Evolutionary conservation across 2,113 vertebrate genomes (phyloP).

Genomic region (Ginglymostoma cirratum): DNA sequence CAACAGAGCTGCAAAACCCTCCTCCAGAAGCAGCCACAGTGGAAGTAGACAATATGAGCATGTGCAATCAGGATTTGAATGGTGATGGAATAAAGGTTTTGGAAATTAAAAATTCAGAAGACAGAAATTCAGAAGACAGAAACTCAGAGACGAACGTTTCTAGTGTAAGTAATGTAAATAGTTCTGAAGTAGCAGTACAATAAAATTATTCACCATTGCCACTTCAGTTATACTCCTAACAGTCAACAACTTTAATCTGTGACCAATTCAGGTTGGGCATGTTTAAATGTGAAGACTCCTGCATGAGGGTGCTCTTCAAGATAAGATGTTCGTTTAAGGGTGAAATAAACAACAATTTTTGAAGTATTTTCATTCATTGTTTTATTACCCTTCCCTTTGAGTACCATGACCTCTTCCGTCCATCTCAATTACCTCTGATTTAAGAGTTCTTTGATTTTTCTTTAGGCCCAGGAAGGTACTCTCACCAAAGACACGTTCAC

Average conservation of each 20-base stretch:
- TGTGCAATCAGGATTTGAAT: not conserved
- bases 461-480: not conserved
- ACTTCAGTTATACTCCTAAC: not conserved
- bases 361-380: constrained; percentile 10
- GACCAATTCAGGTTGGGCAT: not conserved
- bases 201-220: not conserved
- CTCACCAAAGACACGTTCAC: not conserved
- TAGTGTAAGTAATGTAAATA: constrained; percentile 37
- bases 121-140: constrained; percentile 2
- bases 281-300: constrained; percentile 19
- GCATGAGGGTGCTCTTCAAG: not conserved
- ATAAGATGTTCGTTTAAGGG: not conserved
- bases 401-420: too few relatives aligned
- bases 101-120: constrained; percentile 21
- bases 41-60: not conserved
- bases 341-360: not conserved
- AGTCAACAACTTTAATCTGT: not conserved
- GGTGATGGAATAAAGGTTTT: not conserved
- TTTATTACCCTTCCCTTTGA: not conserved
- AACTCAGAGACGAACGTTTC: constrained; percentile 19
- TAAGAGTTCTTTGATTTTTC: not conserved
- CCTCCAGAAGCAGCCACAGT: not conserved
- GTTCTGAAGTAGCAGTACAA: constrained; percentile 28
- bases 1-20: not conserved
- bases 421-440: constrained; percentile 5